Base-by-base conservation (phyloP, 2,797 vertebrate species). In the Myotis daubentonii region DNA sequence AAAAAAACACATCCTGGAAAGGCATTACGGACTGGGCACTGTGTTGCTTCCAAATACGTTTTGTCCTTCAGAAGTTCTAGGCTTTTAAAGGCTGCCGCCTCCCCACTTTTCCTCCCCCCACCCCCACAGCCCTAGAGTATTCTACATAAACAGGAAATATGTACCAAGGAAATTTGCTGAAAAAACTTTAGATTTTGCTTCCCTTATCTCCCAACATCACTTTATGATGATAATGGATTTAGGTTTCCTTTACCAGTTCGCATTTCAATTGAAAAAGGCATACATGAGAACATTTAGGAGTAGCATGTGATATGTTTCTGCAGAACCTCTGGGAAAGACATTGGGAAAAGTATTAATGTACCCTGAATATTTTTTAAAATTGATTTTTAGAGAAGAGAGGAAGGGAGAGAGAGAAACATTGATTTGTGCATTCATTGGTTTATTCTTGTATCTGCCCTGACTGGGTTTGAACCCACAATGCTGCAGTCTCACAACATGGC, bases 171-270 rank as follows among this genome's bases (percentile, higher is more conserved):
- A 91, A 65, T 20, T 30, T 15, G 4, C 16, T 87, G 72, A 62
- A 89, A 89, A 84, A 25, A 13, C 65, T 72, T 70, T 47, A 51
- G 23, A 82, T 57, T 88, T 94, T 95, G 10, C 49, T 74, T 84
- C 53, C 3, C 0, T 6, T 4, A 51, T n/a, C 8, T 71, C 7
- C 9, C 23, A 88, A 70, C 22, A 87, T 84, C 11, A 86, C 2
- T 62, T 88, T 86, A 86, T 82, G 25, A 86, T 82, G 25, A 44
- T 71, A 89, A 84, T 74, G 20, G 74, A 70, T 8, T 87, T 65
- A 89, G 88, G 3, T 2, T 81, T 82, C 28, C 9, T 71, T 93
- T 92, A 85, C 5, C 2, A 33, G 60, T 83, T 66, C 7, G 66
- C 9, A 83, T 83, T 83, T 66, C 62, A 49, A n/a, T 49, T 66